Evolutionary conservation across 2,797 vertebrate genomes (phyloP), one percentile per base, ranked within the genome.

Genomic region (Mus caroli): DNA sequence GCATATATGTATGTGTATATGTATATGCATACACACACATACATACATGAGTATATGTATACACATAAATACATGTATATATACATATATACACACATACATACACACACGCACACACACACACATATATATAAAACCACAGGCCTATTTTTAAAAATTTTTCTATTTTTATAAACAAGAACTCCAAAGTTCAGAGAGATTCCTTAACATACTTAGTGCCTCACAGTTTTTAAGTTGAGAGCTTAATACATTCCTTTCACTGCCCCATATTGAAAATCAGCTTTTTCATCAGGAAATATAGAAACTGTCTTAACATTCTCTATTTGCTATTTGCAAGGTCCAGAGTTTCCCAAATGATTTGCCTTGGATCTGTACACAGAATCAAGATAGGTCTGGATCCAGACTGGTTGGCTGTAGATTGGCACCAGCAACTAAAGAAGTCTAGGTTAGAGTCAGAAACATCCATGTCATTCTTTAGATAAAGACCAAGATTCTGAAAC

Each of bases 141-240:
- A 43, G 22, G 26, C 9, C 7, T 79, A 6, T 58, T n/a, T n/a
- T n/a, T n/a, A n/a, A n/a, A n/a, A n/a, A n/a, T n/a, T n/a, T 90
- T 95, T 82, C 37, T 22, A 84, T 56, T 79, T 96, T 93, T 90
- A 91, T 52, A 64, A 90, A 87, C 28, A 80, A 95, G 19, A n/a
- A 50, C 24, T 52, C 58, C 20, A 46, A 54, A 60, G 12, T 84
- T 85, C 73, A 92, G 22, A 88, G 17, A 78, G 17, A n/a, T 78
- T n/a, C 75, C 11, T 78, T 85, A 56, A 34, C 50, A 82, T 9
- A 12, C 46, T 75, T 67, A 82, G 40, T 56, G 20, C 64, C 58
- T 87, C 5, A 69, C 0, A 80, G 56, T 4, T 86, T 77, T 0
- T 64, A 64, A 90, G 31, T 64, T 52, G 52, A 82, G 58, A 92